Percentiles rank a stretch among this genome's conserved stretches.
phyloP scores from a whole-genome alignment of 2,113 vertebrate species.

The Daphoenositta chrysoptera region DNA sequence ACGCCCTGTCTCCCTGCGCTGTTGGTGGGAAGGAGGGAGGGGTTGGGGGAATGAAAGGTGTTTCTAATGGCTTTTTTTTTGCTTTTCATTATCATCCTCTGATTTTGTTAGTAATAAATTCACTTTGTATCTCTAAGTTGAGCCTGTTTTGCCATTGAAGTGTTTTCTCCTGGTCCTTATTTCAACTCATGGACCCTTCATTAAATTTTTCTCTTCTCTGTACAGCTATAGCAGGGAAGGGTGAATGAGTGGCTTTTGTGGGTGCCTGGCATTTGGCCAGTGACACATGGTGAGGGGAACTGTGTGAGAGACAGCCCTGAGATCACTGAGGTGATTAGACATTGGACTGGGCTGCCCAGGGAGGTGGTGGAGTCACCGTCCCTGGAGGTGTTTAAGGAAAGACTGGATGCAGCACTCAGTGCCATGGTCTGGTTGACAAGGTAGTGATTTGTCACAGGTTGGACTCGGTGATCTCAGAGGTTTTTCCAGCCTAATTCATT shows the following conservation, averaged over 20 bases:
- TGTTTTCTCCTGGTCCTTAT: not conserved
- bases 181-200: not conserved
- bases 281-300: not conserved
- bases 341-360: no score
- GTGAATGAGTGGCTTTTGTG: not conserved
- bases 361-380: not conserved
- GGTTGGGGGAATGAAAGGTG: not conserved
- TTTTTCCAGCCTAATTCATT: not conserved
- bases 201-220: not conserved
- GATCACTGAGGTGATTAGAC: not conserved
- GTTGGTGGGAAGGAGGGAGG: not conserved
- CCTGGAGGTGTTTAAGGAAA: not conserved
- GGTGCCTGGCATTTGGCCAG: not conserved
- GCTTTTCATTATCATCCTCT: not conserved
- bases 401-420: not conserved
- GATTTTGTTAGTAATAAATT: not conserved
- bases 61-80: not conserved
- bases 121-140: not conserved
- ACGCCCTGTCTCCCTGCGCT: accelerated
- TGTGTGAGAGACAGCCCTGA: not conserved
- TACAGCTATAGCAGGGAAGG: not conserved
- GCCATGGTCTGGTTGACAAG: not conserved
- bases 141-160: not conserved
- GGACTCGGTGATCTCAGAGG: not conserved
- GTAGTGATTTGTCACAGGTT: not conserved